Evolutionary conservation across 2,113 vertebrate species (phyloP), one percentile per base, ranked within the genome.

Genomic region (Amblyornis subalaris): DNA sequence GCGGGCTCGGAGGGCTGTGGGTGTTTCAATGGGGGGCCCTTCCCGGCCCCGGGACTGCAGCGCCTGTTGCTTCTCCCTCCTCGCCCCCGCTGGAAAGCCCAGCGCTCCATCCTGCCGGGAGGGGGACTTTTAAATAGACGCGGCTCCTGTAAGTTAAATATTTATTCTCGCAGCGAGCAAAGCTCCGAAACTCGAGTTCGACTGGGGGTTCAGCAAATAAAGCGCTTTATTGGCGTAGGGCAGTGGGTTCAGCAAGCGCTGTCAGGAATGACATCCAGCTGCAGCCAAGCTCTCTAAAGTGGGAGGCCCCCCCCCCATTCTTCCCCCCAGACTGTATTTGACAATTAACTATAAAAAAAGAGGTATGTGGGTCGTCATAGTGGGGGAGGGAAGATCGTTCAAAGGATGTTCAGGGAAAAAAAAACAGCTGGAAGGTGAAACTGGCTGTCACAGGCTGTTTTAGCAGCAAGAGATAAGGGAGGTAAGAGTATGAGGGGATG

Each of bases 361-460:
- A 31, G 25, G 8, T 8, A 1, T 10, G 69, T 14, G 36, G 13
- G 35, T 9, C 0, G 25, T 25, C 5, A 3, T 2, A 1, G 19
- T 4, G 21, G 6, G 23, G 33, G 4, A 22, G 36, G 14, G 17
- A 6, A 7, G 18, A 0, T n/a, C 10, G 33, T 47, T 66, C 13
- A 14, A 36, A 21, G 36, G 6, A 3, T 22, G 11, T 29, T 60
- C 3, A 0, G 64, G 31, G 4, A 7, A 21, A 18, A 29, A 7
- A 21, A 18, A 29, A 18, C 15, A 50, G 53, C 53, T 73, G 73
- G 89, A 36, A 50, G 65, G 14, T 61, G 57, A 12, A 53, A 25
- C 9, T 12, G 29, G 18, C 31, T 58, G 2, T 50, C 36, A 5
- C 3, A 48, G 54, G 35, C 54, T 47, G 16, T 29, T 71, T 8